Conservation (phyloP, 1,140 invertebrate species). For the Lepidotrigona ventralis region DNA sequence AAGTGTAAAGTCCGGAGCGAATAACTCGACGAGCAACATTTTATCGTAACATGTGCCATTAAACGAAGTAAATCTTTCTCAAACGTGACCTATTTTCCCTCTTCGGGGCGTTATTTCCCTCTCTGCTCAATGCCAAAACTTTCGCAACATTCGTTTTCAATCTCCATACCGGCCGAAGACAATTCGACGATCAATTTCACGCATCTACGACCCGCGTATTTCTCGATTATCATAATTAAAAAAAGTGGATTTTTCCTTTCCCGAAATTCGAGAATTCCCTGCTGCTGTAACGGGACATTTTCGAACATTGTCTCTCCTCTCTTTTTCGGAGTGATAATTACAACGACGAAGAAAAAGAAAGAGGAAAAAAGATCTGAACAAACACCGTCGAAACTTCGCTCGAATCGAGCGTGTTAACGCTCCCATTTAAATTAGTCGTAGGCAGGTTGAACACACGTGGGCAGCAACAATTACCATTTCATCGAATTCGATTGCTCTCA, state of each 20-base stretch:
- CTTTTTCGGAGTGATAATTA: background rate
- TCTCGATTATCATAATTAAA: background rate
- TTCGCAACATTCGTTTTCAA: constrained; percentile 21
- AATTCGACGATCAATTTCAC: constrained; percentile 12
- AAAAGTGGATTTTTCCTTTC: background rate
- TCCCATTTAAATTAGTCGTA: constrained; percentile 32
- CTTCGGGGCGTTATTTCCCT: constrained; percentile 29
- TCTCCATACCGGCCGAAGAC: background rate
- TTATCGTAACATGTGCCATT: constrained; percentile 26
- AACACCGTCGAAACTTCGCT: too few relatives aligned
- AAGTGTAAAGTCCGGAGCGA: constrained; percentile 12
- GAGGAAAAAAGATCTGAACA: background rate
- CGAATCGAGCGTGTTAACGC: background rate
- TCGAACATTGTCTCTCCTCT: too few relatives aligned
- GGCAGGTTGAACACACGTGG: constrained; percentile 23
- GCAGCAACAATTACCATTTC: constrained; percentile 8
- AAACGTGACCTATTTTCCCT: constrained; percentile 35
- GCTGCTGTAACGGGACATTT: background rate
- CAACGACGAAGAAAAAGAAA: background rate
- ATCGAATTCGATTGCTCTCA: background rate
- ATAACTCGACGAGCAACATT: constrained; percentile 21
- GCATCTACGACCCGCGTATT: background rate
- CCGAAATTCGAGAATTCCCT: background rate
- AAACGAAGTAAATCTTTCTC: constrained; percentile 38
- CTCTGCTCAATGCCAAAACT: constrained; percentile 2